Conservation (phyloP, 2,888 invertebrate genomes). For the Halictus ligatus region DNA sequence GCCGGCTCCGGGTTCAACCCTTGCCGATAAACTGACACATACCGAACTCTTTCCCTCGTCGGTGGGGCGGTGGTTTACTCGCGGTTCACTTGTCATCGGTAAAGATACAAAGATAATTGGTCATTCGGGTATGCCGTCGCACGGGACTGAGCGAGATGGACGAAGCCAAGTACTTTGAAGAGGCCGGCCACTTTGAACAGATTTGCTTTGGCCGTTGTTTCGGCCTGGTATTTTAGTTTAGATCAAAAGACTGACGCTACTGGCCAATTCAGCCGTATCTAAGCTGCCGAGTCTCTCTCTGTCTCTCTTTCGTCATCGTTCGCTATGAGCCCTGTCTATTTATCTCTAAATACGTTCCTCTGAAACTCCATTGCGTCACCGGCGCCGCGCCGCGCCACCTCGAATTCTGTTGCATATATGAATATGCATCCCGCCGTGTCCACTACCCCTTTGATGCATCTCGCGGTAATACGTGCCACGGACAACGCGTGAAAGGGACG, state of each 20-base stretch:
- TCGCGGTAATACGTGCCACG: conserved; percentile 24
- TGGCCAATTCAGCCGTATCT: conserved; percentile 82
- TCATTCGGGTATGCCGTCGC: conserved; percentile 80
- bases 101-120: conserved; percentile 84
- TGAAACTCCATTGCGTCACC: conserved; percentile 27
- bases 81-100: conserved; percentile 82
- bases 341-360: conserved; percentile 36
- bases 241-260: conserved; percentile 82
- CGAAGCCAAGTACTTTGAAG: conserved; percentile 79
- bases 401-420: conserved; percentile 51
- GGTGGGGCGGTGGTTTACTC: conserved; percentile 77
- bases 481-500: background rate
- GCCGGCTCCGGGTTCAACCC: conserved; percentile 61
- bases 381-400: background rate
- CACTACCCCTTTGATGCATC: conserved; percentile 44
- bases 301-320: conserved; percentile 37
- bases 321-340: conserved; percentile 29
- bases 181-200: conserved; percentile 81
- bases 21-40: conserved; percentile 73
- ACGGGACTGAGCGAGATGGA: conserved; percentile 78
- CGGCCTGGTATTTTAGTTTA: conserved; percentile 83
- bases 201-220: conserved; percentile 84
- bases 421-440: conserved; percentile 41
- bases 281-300: conserved; percentile 68
- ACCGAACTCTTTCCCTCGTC: conserved; percentile 78